Evolutionary conservation across 2,797 vertebrate species (phyloP), one percentile per base, ranked within the genome.

Genomic region (Taeniopygia guttata): DNA sequence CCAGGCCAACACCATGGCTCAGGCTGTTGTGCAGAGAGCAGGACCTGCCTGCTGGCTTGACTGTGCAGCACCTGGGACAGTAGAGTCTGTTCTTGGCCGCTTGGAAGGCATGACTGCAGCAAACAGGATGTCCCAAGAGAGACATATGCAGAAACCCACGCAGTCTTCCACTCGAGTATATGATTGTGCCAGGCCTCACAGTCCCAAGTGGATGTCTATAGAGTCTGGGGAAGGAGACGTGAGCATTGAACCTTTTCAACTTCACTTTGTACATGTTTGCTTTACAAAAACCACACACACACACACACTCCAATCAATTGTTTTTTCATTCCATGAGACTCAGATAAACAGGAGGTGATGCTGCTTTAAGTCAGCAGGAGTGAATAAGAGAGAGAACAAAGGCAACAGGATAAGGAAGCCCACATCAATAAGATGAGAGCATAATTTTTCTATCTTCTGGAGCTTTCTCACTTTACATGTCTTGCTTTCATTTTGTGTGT

Each of bases 381-480:
- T 43, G 38, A 94, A 51, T 49, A 81, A 64, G 46, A 89, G 70
- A 1, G 5, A 73, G 73, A 95, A 86, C 62, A 90, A 84, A 93
- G 40, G 59, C 2, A 1, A 88, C 66, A 86, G 83, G 67, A 78
- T 91, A 91, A 96, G 85, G 80, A 90, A 91, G 36, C 17, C 42
- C 26, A 36, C 83, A 88, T 79, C 80, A 88, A 10, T 90, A 93
- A 81, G 66, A 91, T 21, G 12, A 93, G 77, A 94, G 42, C 26
- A 49, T 30, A 1, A 0, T 48, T 84, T 84, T 93, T 93, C 67
- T 90, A 2, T 26, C 73, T 95, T 90, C 77, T 74, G 27, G 25
- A 82, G 5, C 42, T 67, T 84, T 85, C 60, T 20, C 11, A 13
- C 60, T 89, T 95, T 52, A 81, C 80, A 73, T 70, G 32, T 34